A percentile compares a stretch with the other conserved stretches of the same genome.
Conservation (phyloP, 2,113 vertebrate species). For the Psettodes erumei region DNA sequence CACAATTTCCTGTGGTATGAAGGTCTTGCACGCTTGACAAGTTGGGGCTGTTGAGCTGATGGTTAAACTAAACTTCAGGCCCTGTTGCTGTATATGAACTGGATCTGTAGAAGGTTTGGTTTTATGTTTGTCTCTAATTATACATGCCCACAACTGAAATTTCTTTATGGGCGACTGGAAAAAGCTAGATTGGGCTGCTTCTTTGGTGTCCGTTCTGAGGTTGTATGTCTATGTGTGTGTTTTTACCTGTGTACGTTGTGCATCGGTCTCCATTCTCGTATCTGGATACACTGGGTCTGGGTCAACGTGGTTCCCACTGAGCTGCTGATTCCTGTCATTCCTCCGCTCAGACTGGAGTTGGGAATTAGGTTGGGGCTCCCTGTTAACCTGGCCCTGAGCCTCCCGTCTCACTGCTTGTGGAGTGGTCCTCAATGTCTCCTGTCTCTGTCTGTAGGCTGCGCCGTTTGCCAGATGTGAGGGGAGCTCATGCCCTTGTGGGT, state of each 20-base stretch:
- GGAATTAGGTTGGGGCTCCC: slow-evolving; percentile 30
- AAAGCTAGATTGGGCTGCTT: slow-evolving; percentile 11
- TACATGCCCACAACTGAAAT: slow-evolving; percentile 44
- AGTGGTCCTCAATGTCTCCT: slow-evolving; percentile 42
- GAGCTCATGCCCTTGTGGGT: slow-evolving; percentile 72
- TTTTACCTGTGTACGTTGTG: slow-evolving; percentile 70
- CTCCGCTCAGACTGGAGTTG: slow-evolving; percentile 42
- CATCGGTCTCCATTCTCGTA: slow-evolving; percentile 41
- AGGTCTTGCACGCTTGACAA: slow-evolving; percentile 23
- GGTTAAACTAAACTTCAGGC: slow-evolving; percentile 42
- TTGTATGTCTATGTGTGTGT: slow-evolving; percentile 7
- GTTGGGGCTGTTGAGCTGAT: slow-evolving; percentile 26
- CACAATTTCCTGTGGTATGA: slow-evolving; percentile 43
- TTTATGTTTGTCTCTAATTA: slow-evolving; percentile 74
- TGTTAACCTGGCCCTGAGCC: slow-evolving; percentile 35
- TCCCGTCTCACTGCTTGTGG: slow-evolving; percentile 46
- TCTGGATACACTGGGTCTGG: slow-evolving; percentile 61
- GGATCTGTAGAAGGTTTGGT: slow-evolving; percentile 54
- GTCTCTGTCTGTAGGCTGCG: slow-evolving; percentile 62
- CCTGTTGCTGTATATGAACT: slow-evolving; percentile 27
- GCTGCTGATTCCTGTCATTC: slow-evolving; percentile 51
- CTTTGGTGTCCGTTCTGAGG: slow-evolving; percentile 18
- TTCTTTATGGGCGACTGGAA: slow-evolving; percentile 41
- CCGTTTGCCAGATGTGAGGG: slow-evolving; percentile 71
- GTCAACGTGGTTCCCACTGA: slow-evolving; percentile 77